Base-by-base conservation (phyloP, 2,888 invertebrate species). In the Drosophila atroscutellata region DNA sequence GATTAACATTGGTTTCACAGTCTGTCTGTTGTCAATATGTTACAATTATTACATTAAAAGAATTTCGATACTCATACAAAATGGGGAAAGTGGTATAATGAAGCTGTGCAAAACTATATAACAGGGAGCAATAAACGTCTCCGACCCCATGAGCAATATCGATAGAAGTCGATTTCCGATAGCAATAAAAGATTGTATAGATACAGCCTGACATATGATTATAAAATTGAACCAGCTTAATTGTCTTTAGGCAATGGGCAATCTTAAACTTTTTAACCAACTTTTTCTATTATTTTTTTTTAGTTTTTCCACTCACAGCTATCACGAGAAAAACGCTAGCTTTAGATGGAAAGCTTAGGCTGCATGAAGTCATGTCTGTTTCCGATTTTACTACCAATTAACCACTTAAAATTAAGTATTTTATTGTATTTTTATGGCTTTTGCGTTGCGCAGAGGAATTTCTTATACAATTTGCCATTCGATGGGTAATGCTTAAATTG, bases 381-480 rank as follows among this genome's bases (percentile, higher is more conserved):
- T 54, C 50, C 36, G 39, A 45, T 42, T 65, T 69, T 30, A 77
- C n/a, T 59, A 28, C 32, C 74, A 73, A 62, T 68, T 52, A 58
- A 34, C 13, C 8, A 45, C 47, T 76, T 34, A 37, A 45, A 49
- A 37, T 37, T 15, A 65, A 56, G 28, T 37, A 34, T 30, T 68
- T 73, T 54, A 77, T 49, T 28, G 55, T 24, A 20, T 57, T 77
- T 78, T 77, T 56, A 62, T 57, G 13, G 49, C 3, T 30, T 47
- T 18, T 61, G 34, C 28, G 52, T 13, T 47, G 8, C 18, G 8
- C 9, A 15, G 11, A 55, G 58, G 51, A 72, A 58, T 50, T 67
- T 39, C 55, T 47, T 67, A 20, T 67, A 67, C 50, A 64, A 50
- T 20, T 52, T 42, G 18, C 18, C 26, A 28, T 55, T 13, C 36